Base-by-base conservation (phyloP, 2,797 vertebrate genomes). In the Lateolabrax maculatus region DNA sequence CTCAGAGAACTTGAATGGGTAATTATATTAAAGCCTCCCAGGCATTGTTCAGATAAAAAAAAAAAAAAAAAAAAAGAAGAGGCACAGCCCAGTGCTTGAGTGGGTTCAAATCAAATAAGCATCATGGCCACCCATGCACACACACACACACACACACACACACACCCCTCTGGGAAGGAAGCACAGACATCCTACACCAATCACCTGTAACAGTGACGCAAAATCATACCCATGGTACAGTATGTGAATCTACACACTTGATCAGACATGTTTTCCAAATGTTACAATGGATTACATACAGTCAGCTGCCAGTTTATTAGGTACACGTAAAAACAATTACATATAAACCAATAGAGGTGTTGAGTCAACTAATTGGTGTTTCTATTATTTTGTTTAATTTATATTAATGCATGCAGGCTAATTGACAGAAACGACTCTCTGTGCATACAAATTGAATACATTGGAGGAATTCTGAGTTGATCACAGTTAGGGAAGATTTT, bases 31-130 rank as follows among this genome's bases (percentile, higher is more conserved):
- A 71, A 25, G 34, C 2, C 69, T 60, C 29, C 31, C 41, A 48
- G 58, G 63, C 70, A 64, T 31, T 64, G 67, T 72, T 84, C 64
- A 49, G 51, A 76, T 55, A 39, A 4, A 60, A 78, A 46, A 71
- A 7, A 48, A 62, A 46, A 1, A 10, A 16, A 34, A 5, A 53
- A 29, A 13, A 6, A 11, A 2, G 15, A 44, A 19, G 56, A 53
- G 39, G 31, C 15, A 41, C n/a, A 37, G 64, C 48, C 31, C 70
- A 37, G 52, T 18, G 55, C 46, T 60, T 64, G 15, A 62, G 6
- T 19, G 51, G 21, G 31, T 46, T 23, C 21, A 57, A 58, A 52
- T 77, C 18, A 64, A 51, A 75, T 19, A 53, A 55, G 10, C 46
- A 49, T 61, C 46, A 48, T 13, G 53, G 27, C 39, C 2, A 2